Evolutionary conservation across 2,888 invertebrate species (phyloP).

Genomic region (Polydrusus tereticollis): DNA sequence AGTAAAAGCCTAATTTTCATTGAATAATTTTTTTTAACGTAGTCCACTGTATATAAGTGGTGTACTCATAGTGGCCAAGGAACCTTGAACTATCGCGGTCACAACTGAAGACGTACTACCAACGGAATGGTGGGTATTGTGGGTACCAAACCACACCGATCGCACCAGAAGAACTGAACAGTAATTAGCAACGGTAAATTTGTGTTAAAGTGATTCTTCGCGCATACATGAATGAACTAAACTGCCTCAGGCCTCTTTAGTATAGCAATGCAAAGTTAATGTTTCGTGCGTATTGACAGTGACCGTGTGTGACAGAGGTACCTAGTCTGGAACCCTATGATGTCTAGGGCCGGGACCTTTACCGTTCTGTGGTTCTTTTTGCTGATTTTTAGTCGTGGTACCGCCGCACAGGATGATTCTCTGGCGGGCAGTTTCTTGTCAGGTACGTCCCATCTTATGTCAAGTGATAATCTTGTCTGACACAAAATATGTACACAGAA

Average conservation of each 20-base stretch:
- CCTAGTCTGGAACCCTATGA: slow-evolving; percentile 45
- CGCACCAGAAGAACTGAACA: slow-evolving; percentile 49
- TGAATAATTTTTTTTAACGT: too few relatives aligned
- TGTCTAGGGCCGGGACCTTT: slow-evolving; percentile 58
- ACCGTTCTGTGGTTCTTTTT: slow-evolving; percentile 42
- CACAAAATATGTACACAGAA: slow-evolving; percentile 24
- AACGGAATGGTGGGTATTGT: slow-evolving; percentile 52
- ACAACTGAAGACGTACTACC: slow-evolving; percentile 51
- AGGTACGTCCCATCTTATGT: slow-evolving; percentile 69
- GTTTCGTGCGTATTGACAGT: slow-evolving; percentile 60
- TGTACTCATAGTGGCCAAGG: slow-evolving; percentile 45
- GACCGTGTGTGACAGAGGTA: slow-evolving; percentile 54
- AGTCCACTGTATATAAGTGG: slow-evolving; percentile 31
- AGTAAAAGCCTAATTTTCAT: too few relatives aligned
- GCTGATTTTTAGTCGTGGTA: slow-evolving; percentile 55
- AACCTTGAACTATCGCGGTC: slow-evolving; percentile 50
- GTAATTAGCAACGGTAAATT: slow-evolving; percentile 64
- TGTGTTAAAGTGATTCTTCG: slow-evolving; percentile 62
- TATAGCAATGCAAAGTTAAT: slow-evolving; percentile 52
- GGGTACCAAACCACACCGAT: slow-evolving; percentile 46
- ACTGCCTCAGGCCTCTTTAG: slow-evolving; percentile 49
- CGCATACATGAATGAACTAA: slow-evolving; percentile 65
- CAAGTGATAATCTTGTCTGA: slow-evolving; percentile 31
- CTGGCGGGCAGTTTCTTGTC: slow-evolving; percentile 86
- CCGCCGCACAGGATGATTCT: slow-evolving; percentile 77